phyloP scores from a whole-genome alignment of 2,888 invertebrate genomes.

The Lochmaea crataegi region DNA sequence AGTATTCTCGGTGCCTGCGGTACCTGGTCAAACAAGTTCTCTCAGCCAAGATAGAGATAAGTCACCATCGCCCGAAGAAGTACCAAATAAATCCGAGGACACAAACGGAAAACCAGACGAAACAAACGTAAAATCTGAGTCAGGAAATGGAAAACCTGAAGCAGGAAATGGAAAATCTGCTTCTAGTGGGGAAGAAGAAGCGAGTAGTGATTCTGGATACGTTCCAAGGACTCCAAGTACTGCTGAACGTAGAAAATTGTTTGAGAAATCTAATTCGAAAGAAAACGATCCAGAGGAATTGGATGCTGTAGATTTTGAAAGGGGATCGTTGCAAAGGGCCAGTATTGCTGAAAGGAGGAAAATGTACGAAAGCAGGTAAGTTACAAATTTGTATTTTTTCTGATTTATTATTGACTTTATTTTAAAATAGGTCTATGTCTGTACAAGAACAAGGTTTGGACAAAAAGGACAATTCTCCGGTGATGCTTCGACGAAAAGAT shows the following conservation, averaged over 20 bases:
- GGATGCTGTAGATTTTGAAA: conserved; percentile 70
- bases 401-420: neutral
- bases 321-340: conserved; percentile 73
- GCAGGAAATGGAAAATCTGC: conserved; percentile 72
- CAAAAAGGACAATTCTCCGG: conserved; percentile 76
- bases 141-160: conserved; percentile 44
- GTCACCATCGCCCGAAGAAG: conserved; percentile 42
- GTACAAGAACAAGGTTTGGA: conserved; percentile 64
- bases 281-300: conserved; percentile 63
- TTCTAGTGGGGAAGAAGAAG: conserved; percentile 72
- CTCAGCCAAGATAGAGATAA: conserved; percentile 35
- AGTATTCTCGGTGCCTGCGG: conserved; percentile 83
- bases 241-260: conserved; percentile 82
- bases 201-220: conserved; percentile 74
- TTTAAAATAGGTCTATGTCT: conserved; percentile 36
- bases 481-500: conserved; percentile 78
- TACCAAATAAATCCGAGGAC: conserved; percentile 9
- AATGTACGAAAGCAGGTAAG: conserved; percentile 72
- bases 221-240: conserved; percentile 82
- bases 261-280: conserved; percentile 68
- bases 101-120: conserved; percentile 25
- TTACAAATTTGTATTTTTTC: neutral
- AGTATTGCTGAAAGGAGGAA: conserved; percentile 84
- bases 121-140: conserved; percentile 14
- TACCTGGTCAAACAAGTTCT: conserved; percentile 66